phyloP scores from a whole-genome alignment of 2,888 invertebrate species.

The Serripes groenlandicus region DNA sequence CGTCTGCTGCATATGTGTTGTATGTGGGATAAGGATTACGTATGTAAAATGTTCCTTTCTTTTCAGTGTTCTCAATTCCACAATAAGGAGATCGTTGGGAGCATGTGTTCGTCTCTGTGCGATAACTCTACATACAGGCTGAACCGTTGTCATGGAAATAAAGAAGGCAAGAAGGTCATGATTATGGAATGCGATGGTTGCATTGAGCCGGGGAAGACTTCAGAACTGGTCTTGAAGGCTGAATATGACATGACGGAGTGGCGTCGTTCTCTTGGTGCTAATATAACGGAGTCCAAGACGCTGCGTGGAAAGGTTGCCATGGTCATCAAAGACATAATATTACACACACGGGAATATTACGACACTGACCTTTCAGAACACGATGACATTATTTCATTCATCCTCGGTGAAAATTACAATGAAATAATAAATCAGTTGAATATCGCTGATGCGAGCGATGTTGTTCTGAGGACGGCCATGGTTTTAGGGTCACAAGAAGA shows the following conservation, averaged over 20 bases:
- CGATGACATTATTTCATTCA: background rate
- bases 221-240: constrained; percentile 74
- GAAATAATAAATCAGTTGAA: background rate
- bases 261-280: background rate
- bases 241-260: constrained; percentile 26
- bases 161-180: constrained; percentile 88
- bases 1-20: no score
- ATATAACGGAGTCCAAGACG: background rate
- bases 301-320: background rate
- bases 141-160: constrained; percentile 89
- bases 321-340: background rate
- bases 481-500: constrained; percentile 14
- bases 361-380: constrained; percentile 1
- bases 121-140: constrained; percentile 87
- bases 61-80: constrained; percentile 85
- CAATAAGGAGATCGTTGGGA: constrained; percentile 89
- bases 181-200: constrained; percentile 66
- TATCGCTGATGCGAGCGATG: background rate
- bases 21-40: background rate
- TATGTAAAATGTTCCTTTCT: background rate
- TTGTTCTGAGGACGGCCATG: background rate
- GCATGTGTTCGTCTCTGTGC: constrained; percentile 90
- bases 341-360: background rate
- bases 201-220: constrained; percentile 32
- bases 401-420: constrained; percentile 8